phyloP scores from a whole-genome alignment of 2,797 vertebrate species.

The Enteromius argenteus region DNA sequence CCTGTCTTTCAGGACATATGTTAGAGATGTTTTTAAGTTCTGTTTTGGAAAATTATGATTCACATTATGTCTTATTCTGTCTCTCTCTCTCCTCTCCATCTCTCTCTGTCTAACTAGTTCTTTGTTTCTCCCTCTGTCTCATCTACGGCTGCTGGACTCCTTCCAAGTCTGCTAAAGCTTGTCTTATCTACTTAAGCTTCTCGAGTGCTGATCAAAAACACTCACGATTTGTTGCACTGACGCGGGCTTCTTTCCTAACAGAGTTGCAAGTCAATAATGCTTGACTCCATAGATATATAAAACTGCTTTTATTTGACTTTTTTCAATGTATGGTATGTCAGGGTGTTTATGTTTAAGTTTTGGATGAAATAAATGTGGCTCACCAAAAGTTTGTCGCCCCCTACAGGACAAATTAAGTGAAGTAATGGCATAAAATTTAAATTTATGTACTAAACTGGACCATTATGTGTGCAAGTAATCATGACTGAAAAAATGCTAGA shows the following conservation, averaged over 20 bases:
- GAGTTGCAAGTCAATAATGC: slow-evolving; percentile 54
- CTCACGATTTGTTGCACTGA: slow-evolving; percentile 55
- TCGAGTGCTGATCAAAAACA: slow-evolving; percentile 67
- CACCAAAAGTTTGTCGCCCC: slow-evolving; percentile 47
- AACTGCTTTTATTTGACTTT: slow-evolving; percentile 52
- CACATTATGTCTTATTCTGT: slow-evolving; percentile 36
- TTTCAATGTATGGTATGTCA: not conserved
- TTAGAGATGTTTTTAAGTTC: slow-evolving; percentile 49
- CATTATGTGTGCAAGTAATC: not conserved
- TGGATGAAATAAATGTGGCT: slow-evolving; percentile 5
- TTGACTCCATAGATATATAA: slow-evolving; percentile 58
- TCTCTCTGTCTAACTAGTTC: slow-evolving; percentile 52
- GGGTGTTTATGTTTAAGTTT: slow-evolving; percentile 9
- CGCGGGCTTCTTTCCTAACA: slow-evolving; percentile 48
- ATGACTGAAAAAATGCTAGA: not conserved
- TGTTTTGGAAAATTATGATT: slow-evolving; percentile 52
- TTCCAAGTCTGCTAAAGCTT: slow-evolving; percentile 62
- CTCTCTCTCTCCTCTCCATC: slow-evolving; percentile 27
- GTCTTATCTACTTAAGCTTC: slow-evolving; percentile 64
- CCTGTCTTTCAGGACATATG: slow-evolving; percentile 47
- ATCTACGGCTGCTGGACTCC: slow-evolving; percentile 58
- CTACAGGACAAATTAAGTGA: slow-evolving; percentile 44
- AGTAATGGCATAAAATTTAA: not conserved
- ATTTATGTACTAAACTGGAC: not conserved
- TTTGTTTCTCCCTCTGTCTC: slow-evolving; percentile 60